phyloP scores from a whole-genome alignment of 2,888 invertebrate species.

The Plemyria rubiginata region DNA sequence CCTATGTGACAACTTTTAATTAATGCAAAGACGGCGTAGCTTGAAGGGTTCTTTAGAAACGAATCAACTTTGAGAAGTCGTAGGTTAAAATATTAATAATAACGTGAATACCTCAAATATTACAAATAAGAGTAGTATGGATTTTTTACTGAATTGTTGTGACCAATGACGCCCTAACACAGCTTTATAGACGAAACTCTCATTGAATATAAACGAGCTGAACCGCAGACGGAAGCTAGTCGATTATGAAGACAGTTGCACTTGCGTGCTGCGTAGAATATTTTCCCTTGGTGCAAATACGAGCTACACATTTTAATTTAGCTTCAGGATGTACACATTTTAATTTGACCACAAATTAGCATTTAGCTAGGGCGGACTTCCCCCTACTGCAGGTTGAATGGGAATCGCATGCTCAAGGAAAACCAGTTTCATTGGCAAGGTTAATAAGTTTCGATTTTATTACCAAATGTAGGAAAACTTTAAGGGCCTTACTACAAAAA shows the following conservation, averaged over 20 bases:
- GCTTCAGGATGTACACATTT: constrained; percentile 17
- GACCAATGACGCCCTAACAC: not conserved
- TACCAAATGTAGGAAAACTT: constrained; percentile 7
- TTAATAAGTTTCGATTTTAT: constrained; percentile 20
- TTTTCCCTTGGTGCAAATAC: constrained; percentile 19
- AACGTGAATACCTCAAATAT: no score
- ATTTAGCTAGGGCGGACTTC: constrained; percentile 26
- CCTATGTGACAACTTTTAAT: constrained; percentile 24
- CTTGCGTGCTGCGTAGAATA: constrained; percentile 6
- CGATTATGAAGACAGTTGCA: not conserved
- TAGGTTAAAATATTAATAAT: not conserved
- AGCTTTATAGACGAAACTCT: constrained; percentile 1
- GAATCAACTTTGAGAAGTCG: constrained; percentile 38
- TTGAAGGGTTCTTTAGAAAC: constrained; percentile 34
- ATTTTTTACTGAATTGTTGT: no score
- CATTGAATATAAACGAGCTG: not conserved
- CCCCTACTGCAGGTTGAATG: constrained; percentile 21
- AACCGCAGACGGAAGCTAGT: not conserved
- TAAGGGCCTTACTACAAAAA: no score
- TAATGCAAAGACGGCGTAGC: constrained; percentile 23
- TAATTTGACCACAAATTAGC: constrained; percentile 23
- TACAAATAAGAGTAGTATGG: no score
- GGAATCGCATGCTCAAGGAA: constrained; percentile 19
- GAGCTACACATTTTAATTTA: no score
- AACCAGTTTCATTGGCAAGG: constrained; percentile 25